Evolutionary conservation across 2,797 vertebrate species (phyloP).

Genomic region (Borostomias antarcticus): DNA sequence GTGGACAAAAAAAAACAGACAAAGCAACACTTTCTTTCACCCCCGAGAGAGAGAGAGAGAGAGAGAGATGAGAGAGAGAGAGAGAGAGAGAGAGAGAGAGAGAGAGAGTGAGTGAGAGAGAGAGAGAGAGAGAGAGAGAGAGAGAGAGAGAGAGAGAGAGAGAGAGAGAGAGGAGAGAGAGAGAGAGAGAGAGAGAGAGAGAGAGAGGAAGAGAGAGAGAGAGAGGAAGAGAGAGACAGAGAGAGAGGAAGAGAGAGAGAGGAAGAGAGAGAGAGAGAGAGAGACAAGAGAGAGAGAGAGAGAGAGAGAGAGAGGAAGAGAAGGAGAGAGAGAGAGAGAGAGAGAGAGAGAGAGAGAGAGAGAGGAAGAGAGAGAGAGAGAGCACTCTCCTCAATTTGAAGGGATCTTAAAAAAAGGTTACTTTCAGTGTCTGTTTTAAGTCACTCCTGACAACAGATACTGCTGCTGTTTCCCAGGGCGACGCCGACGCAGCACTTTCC

Average conservation of each 20-base stretch:
- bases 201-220: background rate
- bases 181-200: constrained; percentile 6
- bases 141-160: background rate
- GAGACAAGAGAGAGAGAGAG: background rate
- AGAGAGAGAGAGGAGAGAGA: background rate
- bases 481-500: no score
- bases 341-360: background rate
- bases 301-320: background rate
- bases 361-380: background rate
- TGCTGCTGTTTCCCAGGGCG: constrained; percentile 15
- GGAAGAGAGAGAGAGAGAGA: constrained; percentile 4
- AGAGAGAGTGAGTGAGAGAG: background rate
- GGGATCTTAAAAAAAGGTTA: background rate
- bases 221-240: background rate
- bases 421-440: constrained; percentile 5
- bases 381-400: background rate
- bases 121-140: background rate
- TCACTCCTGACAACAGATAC: constrained; percentile 16
- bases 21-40: no score
- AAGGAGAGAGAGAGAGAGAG: constrained; percentile 8
- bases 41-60: background rate
- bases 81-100: background rate
- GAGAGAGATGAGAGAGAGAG: constrained; percentile 4
- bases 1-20: no score
- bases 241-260: background rate